These are phyloP conservation scores for Ceriagrion tenellum DNA, from an alignment of 2,888 invertebrate species.

Conservation along the genomic window DNA sequence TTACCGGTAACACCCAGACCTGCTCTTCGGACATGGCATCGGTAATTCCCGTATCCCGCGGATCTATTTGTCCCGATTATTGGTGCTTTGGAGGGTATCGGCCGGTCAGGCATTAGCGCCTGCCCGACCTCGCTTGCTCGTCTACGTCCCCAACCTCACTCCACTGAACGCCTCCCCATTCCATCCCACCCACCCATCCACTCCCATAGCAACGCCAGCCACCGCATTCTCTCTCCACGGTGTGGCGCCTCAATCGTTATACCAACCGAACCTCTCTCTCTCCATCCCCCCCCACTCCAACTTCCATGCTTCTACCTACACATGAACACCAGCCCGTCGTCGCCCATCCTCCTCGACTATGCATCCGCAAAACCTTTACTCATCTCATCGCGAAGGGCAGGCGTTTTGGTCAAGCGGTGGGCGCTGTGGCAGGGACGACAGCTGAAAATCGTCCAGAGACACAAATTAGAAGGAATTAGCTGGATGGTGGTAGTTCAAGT, in stretches of 20 bases:
- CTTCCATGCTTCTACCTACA: no score
- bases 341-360: no score
- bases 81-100: not conserved
- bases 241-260: not conserved
- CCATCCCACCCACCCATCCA: no score
- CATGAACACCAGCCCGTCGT: no score
- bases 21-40: conserved; percentile 21
- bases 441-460: not conserved
- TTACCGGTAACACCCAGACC: conserved; percentile 16
- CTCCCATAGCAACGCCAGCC: not conserved
- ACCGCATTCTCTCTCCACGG: not conserved
- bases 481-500: no score
- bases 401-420: not conserved
- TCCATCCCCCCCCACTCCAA: not conserved
- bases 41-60: conserved; percentile 33
- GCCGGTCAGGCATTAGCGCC: conserved; percentile 31
- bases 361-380: not conserved
- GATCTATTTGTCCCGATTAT: conserved; percentile 40
- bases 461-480: not conserved
- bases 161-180: no score
- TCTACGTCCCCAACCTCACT: not conserved
- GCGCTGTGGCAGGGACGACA: not conserved
- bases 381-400: not conserved
- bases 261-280: not conserved
- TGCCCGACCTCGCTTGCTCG: not conserved